phyloP scores from a whole-genome alignment of 1,140 invertebrate genomes.

The Eriosoma lanigerum region DNA sequence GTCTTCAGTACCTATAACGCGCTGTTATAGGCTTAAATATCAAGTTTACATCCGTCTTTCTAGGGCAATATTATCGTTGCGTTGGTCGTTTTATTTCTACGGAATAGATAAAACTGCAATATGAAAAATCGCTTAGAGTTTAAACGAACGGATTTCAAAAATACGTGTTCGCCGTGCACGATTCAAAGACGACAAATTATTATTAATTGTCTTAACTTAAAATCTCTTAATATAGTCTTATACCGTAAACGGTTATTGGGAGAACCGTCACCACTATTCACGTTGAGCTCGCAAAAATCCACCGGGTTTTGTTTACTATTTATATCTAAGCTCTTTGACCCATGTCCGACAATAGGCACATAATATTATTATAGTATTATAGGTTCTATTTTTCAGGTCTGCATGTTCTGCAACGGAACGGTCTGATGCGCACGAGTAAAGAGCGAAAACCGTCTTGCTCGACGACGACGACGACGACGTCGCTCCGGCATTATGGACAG shows the following conservation, averaged over 20 bases:
- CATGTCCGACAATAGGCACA: neutral
- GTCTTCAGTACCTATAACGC: neutral
- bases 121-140: too few relatives aligned
- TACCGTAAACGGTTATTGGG: too few relatives aligned
- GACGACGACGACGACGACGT: neutral
- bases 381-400: conserved; percentile 9
- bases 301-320: too few relatives aligned
- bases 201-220: too few relatives aligned
- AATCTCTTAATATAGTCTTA: too few relatives aligned
- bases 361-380: neutral
- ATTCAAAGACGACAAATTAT: too few relatives aligned
- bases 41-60: neutral
- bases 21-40: neutral
- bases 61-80: neutral
- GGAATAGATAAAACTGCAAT: too few relatives aligned
- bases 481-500: neutral
- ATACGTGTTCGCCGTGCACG: too few relatives aligned
- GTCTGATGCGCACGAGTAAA: conserved; percentile 51
- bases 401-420: conserved; percentile 31
- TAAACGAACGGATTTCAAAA: too few relatives aligned
- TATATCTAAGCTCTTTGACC: too few relatives aligned
- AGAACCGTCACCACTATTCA: too few relatives aligned
- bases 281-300: too few relatives aligned
- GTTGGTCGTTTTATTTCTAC: neutral
- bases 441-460: conserved; percentile 43